Evolutionary conservation across 1,140 invertebrate genomes (phyloP), one percentile per base, ranked within the genome.

Genomic region (Drosophila lacteicornis): DNA sequence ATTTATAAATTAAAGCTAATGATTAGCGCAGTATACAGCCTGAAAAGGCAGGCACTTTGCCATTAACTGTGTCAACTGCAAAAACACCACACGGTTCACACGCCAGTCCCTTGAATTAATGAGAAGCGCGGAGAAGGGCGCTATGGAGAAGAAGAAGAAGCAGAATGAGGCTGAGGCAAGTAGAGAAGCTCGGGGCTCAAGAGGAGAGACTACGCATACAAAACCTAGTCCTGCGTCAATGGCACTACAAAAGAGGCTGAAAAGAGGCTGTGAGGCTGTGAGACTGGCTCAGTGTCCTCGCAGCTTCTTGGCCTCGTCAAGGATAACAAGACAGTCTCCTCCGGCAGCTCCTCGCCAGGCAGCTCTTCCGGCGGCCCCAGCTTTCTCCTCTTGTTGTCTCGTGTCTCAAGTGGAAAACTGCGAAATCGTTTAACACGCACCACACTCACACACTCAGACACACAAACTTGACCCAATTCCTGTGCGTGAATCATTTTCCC

Each of bases 391-490:
- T 50, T 58, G 47, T 75, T 71, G 73, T 74, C 58, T 78, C 36
- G 57, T 59, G 75, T 69, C 75, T 79, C 75, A 53, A 79, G 76
- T 79, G 59, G 67, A 79, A 79, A 79, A 65, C 76, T 79, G 75
- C 57, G 67, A 70, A 78, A 65, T 56, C 75, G 76, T 65, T 79
- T 79, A 71, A 71, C 75, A 79, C 75, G 75, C 74, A 77, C 74
- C 63, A 46, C 67, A 69, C 43, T n/a, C 43, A 60, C 42, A 58
- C 36, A 19, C 33, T 30, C 27, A 30, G 19, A 38, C n/a, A 38
- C 19, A 66, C 67, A 78, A 87, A 87, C 80, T 87, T 87, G 84
- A 87, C 84, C 84, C 84, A 87, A 83, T 87, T 87, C 49, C 68
- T 55, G 75, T 59, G 66, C 75, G 75, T 80, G 76, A 77, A 69